phyloP scores from a whole-genome alignment of 2,888 invertebrate species.

The Heteropelma amictum region DNA sequence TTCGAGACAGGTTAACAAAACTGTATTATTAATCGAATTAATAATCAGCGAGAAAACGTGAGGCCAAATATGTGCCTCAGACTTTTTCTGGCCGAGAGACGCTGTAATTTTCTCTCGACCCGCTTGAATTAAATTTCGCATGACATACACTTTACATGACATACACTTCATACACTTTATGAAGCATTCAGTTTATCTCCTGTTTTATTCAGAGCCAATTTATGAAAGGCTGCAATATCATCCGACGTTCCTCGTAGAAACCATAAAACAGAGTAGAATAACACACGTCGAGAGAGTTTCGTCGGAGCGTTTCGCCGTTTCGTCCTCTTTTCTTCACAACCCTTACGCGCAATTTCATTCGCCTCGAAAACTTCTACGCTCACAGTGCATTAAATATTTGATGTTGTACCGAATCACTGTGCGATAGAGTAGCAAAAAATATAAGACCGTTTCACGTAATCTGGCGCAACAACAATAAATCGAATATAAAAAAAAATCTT shows the following conservation, averaged over 20 bases:
- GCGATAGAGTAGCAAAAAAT: too few relatives aligned
- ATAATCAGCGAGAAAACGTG: too few relatives aligned
- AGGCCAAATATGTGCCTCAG: neutral
- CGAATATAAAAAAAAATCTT: too few relatives aligned
- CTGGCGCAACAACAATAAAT: too few relatives aligned
- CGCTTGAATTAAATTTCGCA: constrained; percentile 4
- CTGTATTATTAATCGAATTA: too few relatives aligned
- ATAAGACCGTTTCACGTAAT: too few relatives aligned
- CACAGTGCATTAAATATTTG: too few relatives aligned
- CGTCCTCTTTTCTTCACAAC: neutral
- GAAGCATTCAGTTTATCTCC: neutral
- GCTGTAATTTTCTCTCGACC: neutral
- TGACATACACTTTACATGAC: constrained; percentile 5
- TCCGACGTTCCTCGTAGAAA: constrained; percentile 9
- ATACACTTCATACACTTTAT: too few relatives aligned
- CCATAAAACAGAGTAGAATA: constrained; percentile 5
- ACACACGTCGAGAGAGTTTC: too few relatives aligned
- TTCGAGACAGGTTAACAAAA: too few relatives aligned
- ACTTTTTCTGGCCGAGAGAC: neutral
- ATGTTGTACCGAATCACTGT: too few relatives aligned
- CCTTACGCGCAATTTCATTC: neutral
- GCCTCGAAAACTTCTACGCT: neutral
- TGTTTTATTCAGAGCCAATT: constrained; percentile 33
- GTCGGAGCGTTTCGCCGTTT: neutral
- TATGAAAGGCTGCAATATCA: constrained; percentile 8